Conservation (phyloP, 2,888 invertebrate genomes). For the Tanypteryx hageni region DNA sequence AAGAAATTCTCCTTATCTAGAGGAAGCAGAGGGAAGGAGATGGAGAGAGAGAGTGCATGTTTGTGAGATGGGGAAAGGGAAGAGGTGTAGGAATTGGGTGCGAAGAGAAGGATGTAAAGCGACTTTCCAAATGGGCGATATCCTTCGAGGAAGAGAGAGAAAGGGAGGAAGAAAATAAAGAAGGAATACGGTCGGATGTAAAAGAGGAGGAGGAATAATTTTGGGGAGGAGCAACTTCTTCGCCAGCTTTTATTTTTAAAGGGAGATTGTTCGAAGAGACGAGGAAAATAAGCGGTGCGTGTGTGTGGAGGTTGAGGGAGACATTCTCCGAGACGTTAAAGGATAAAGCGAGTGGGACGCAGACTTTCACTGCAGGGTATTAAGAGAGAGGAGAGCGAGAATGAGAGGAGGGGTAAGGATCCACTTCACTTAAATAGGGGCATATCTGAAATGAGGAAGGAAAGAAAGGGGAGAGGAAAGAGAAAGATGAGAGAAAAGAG, state of each 20-base stretch:
- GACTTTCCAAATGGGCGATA: conserved; percentile 1
- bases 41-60: not conserved
- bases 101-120: not conserved
- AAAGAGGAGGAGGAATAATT: not conserved
- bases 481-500: not conserved
- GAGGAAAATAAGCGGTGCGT: not conserved
- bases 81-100: not conserved
- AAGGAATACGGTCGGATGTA: not conserved
- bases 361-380: not conserved
- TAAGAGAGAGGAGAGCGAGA: no score
- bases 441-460: not conserved
- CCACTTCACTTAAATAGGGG: not conserved
- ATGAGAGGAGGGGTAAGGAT: not conserved
- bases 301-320: not conserved
- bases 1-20: not conserved
- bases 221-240: not conserved
- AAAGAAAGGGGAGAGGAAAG: not conserved
- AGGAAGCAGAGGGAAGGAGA: not conserved
- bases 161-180: no score
- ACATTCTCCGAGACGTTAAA: not conserved
- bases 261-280: not conserved
- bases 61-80: not conserved
- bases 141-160: not conserved
- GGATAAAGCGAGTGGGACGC: not conserved
- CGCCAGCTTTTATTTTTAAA: not conserved